phyloP scores from a whole-genome alignment of 2,113 vertebrate genomes.

The Chrysemys picta region DNA sequence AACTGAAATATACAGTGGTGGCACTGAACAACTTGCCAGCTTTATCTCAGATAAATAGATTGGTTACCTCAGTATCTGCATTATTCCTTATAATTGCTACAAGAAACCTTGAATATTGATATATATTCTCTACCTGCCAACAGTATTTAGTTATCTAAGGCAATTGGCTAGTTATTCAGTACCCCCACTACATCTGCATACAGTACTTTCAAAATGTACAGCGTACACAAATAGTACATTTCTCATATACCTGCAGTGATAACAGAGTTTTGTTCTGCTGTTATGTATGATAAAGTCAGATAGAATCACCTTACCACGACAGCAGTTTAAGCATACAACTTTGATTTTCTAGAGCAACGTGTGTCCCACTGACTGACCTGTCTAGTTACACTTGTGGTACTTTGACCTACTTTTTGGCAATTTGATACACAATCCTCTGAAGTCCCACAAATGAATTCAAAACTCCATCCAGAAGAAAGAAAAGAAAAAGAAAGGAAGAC shows the following conservation, averaged over 20 bases:
- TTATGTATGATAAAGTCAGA: background rate
- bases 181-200: background rate
- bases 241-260: background rate
- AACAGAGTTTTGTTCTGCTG: background rate
- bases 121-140: background rate
- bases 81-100: background rate
- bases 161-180: background rate
- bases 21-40: background rate
- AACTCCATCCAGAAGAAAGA: background rate
- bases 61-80: background rate
- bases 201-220: background rate
- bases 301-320: background rate
- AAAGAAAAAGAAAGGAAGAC: background rate
- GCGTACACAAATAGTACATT: background rate
- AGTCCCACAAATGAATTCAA: background rate
- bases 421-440: background rate
- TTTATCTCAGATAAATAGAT: background rate
- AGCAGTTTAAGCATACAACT: background rate
- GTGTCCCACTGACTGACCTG: background rate
- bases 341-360: background rate
- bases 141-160: background rate
- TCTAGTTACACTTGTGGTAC: rapidly evolving
- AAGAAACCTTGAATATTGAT: background rate
- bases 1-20: background rate
- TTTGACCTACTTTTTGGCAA: background rate